A percentile compares a stretch with the other conserved stretches of the same genome.
Evolutionary conservation across 1,140 invertebrate species (phyloP).

Genomic region (Psilanteris sp.): DNA sequence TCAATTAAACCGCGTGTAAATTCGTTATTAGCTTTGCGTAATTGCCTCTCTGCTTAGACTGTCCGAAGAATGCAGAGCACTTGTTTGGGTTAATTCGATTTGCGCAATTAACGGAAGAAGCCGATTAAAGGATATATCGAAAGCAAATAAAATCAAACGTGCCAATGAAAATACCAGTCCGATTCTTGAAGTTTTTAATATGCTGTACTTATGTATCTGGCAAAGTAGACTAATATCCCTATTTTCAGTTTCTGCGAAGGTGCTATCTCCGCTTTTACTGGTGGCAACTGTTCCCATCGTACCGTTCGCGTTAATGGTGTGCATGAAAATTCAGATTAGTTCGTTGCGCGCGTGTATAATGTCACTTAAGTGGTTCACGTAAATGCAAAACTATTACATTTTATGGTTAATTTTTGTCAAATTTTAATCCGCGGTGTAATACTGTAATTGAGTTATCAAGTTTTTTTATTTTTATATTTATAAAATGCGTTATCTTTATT

Average conservation of each 20-base stretch:
- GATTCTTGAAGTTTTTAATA: slow-evolving; percentile 6
- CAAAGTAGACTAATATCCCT: slow-evolving; percentile 46
- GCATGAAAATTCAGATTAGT: slow-evolving; percentile 61
- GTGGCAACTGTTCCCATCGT: slow-evolving; percentile 42
- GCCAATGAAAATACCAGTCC: background rate
- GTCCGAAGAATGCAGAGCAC: too few species aligned
- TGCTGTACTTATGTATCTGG: slow-evolving; percentile 3
- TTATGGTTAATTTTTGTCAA: slow-evolving; percentile 23
- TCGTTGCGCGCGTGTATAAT: slow-evolving; percentile 44
- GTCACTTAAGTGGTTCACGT: slow-evolving; percentile 41
- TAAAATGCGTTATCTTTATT: too few species aligned
- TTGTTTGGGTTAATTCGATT: too few species aligned
- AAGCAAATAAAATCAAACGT: slow-evolving; percentile 14
- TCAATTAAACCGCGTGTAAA: too few species aligned
- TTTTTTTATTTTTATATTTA: too few species aligned
- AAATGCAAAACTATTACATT: slow-evolving; percentile 44
- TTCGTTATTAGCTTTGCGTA: too few species aligned
- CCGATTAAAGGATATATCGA: too few species aligned
- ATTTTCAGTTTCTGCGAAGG: slow-evolving; percentile 39
- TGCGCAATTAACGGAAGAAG: too few species aligned
- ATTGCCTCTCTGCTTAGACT: too few species aligned
- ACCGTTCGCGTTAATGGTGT: slow-evolving; percentile 53
- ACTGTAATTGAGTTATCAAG: too few species aligned
- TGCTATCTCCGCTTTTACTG: slow-evolving; percentile 51
- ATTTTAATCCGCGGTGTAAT: background rate